Percentiles rank a stretch among this genome's conserved stretches.
Conservation (phyloP, 2,888 invertebrate species). For the Heliconius ismenius region DNA sequence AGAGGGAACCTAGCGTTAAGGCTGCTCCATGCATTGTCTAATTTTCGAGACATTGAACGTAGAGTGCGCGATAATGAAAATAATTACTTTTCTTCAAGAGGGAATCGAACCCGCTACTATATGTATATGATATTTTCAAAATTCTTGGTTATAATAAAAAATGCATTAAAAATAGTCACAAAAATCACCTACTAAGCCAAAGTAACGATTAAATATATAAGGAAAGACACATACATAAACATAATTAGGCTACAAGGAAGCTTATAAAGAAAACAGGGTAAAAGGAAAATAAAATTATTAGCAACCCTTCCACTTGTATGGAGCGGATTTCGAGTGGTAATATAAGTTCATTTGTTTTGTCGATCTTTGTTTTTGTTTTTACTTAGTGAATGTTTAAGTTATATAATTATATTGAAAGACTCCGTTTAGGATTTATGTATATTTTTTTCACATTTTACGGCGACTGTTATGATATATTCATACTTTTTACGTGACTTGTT, state of each 20-base stretch:
- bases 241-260: constrained; percentile 9
- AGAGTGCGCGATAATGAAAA: background rate
- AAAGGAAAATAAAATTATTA: constrained; percentile 23
- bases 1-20: too few relatives aligned
- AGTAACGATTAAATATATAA: background rate
- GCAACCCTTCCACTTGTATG: constrained; percentile 20
- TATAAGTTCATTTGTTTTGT: constrained; percentile 26
- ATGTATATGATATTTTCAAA: too few relatives aligned
- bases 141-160: too few relatives aligned
- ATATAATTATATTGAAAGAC: too few relatives aligned
- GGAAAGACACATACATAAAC: constrained; percentile 2
- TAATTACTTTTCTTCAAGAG: too few relatives aligned
- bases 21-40: too few relatives aligned
- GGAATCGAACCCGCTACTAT: too few relatives aligned
- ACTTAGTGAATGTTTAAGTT: background rate
- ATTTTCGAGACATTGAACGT: too few relatives aligned
- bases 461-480: too few relatives aligned
- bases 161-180: background rate
- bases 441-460: too few relatives aligned
- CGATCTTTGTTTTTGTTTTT: constrained; percentile 5
- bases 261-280: constrained; percentile 4
- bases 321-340: constrained; percentile 19
- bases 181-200: background rate
- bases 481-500: too few relatives aligned
- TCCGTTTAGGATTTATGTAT: too few relatives aligned